Percentiles rank a stretch among this genome's conserved stretches.
These are phyloP conservation scores for Calypte anna DNA, from an alignment of 2,113 vertebrate species.

Conservation along the genomic window DNA sequence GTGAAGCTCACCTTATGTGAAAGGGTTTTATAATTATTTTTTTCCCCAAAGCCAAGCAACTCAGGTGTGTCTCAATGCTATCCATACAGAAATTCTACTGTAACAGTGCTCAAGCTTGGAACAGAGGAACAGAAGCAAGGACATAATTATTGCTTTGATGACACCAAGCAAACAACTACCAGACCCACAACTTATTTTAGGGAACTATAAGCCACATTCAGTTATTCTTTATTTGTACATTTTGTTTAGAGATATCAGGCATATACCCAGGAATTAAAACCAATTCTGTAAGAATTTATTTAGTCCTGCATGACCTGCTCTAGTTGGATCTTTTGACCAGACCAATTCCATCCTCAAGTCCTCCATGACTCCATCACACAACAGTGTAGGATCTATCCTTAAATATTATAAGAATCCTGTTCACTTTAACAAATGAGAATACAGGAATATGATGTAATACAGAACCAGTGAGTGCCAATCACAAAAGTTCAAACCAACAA, in stretches of 20 bases:
- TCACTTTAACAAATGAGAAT: neutral
- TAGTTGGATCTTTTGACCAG: neutral
- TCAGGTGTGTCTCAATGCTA: neutral
- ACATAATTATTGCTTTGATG: accelerated
- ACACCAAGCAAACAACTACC: neutral
- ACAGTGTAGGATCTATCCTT: neutral
- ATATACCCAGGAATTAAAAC: neutral
- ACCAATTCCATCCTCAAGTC: neutral
- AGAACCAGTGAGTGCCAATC: neutral
- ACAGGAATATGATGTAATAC: neutral
- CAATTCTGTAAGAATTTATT: neutral
- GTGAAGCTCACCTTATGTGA: neutral
- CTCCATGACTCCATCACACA: neutral
- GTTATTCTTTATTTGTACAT: neutral
- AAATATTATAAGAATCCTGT: neutral
- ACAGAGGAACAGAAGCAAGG: neutral
- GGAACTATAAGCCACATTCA: neutral
- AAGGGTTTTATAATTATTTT: neutral
- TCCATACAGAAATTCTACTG: neutral
- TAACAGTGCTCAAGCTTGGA: neutral
- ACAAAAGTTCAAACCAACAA: neutral
- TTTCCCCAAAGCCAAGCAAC: neutral
- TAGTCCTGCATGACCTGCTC: neutral
- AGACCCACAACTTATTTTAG: neutral
- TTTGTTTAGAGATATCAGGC: neutral